A percentile compares a stretch with the other conserved stretches of the same genome.
These are phyloP conservation scores for Temnothorax rugatulus DNA, from an alignment of 2,888 invertebrate genomes.

Conservation along the genomic window DNA sequence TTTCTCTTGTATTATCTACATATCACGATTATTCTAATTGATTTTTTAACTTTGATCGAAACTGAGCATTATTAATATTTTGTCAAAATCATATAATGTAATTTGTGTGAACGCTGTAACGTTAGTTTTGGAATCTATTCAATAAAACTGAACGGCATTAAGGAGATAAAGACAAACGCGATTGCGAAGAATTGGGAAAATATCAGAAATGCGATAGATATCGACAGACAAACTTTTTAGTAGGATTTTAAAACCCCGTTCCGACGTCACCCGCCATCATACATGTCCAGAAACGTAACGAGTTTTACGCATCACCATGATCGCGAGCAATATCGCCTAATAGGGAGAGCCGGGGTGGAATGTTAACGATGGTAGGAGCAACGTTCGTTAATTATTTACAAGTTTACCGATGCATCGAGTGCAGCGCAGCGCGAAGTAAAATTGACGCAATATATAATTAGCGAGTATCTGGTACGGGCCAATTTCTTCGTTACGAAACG, in stretches of 20 bases:
- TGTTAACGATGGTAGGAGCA: constrained; percentile 73
- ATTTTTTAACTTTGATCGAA: background rate
- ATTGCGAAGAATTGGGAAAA: constrained; percentile 36
- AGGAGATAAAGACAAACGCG: constrained; percentile 26
- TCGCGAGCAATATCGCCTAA: constrained; percentile 68
- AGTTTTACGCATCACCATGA: constrained; percentile 66
- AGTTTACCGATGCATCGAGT: constrained; percentile 78
- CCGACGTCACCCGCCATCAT: constrained; percentile 10
- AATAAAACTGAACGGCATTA: constrained; percentile 37
- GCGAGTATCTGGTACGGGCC: constrained; percentile 62
- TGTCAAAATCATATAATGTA: background rate
- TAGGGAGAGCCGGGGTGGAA: constrained; percentile 71
- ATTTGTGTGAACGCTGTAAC: background rate
- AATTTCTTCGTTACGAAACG: constrained; percentile 76
- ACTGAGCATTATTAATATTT: background rate
- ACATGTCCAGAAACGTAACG: constrained; percentile 60
- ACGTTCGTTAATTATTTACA: constrained; percentile 81
- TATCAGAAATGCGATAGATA: constrained; percentile 42
- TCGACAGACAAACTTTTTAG: constrained; percentile 42
- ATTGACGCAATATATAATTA: constrained; percentile 72
- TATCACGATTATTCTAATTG: background rate
- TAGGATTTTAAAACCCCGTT: constrained; percentile 34
- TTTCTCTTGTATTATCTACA: background rate
- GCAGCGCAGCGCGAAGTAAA: constrained; percentile 71
- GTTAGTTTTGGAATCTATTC: constrained; percentile 7